Evolutionary conservation across 1,140 invertebrate species (phyloP), one percentile per base, ranked within the genome.

Genomic region (Physella acuta): DNA sequence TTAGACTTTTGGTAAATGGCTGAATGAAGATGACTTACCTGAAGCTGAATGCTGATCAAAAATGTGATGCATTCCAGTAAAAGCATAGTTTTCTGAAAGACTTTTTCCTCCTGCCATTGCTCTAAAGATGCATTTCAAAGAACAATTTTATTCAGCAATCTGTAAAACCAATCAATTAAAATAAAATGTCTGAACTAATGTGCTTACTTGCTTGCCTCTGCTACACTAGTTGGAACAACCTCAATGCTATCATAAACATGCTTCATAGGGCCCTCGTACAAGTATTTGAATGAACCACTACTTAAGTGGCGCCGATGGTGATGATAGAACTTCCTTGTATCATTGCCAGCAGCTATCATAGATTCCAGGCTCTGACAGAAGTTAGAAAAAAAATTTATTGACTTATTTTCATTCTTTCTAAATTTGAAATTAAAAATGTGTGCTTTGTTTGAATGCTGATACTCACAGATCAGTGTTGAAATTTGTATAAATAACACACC

Each of bases 31-130:
- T n/a, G n/a, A n/a, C 61, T 60, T 77, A 86, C 85, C 85, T 75
- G 91, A 88, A 51, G 88, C 88, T 64, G 87, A 89, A 80, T 94
- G 93, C 73, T 88, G 87, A 71, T 94, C 92, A 87, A 93, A 94
- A 71, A 94, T 92, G 81, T 94, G 91, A 84, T 94, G 91, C 65
- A 94, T 91, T 49, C 92, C 92, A 71, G 90, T 89, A 83, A 93
- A 94, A 1, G 92, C 91, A 88, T 93, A 94, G 79, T 92, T 93
- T 78, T 93, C 91, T 70, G 90, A 90, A 73, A 92, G 89, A 31
- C 88, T 88, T 77, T 88, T 89, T 36, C 90, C 89, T 79, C 82
- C 82, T 24, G 78, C 83, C 81, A 85, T 84, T 24, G 84, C 84
- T 71, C 84, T 84, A 61, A n/a, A 74, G 78, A 56, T n/a, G 20